A percentile compares a stretch with the other conserved stretches of the same genome.
These are phyloP conservation scores for Nasonovia ribisnigri DNA, from an alignment of 2,888 invertebrate species.

Conservation along the genomic window DNA sequence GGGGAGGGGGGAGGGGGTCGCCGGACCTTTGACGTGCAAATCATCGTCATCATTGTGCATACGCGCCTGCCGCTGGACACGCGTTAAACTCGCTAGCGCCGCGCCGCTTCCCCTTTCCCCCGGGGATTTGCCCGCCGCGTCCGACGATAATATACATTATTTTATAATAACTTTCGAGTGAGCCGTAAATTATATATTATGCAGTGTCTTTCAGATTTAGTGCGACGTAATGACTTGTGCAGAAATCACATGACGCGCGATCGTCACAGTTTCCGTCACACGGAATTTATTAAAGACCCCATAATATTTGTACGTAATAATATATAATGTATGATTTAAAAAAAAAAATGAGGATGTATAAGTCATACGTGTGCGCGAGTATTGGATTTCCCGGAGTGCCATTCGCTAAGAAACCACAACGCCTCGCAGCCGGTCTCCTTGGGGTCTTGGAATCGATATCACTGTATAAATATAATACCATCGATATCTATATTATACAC, in stretches of 20 bases:
- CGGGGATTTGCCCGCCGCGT: not conserved
- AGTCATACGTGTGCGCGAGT: not conserved
- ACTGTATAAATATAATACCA: not conserved
- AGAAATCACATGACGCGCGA: not conserved
- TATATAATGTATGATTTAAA: no score
- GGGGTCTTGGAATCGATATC: not conserved
- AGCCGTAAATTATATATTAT: not conserved
- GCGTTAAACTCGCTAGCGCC: not conserved
- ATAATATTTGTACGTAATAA: not conserved
- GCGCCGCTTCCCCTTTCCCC: not conserved
- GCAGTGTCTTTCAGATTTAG: not conserved
- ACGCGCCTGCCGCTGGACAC: not conserved
- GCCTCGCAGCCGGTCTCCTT: not conserved
- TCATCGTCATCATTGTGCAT: conserved; percentile 12
- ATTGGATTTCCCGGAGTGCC: not conserved
- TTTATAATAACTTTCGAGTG: conserved; percentile 10
- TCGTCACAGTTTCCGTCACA: no score
- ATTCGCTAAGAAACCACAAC: not conserved
- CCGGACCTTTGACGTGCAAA: conserved; percentile 43
- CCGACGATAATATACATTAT: conserved; percentile 1
- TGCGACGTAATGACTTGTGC: not conserved
- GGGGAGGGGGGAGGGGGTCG: not conserved
- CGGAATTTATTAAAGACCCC: no score
- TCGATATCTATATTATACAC: not conserved
- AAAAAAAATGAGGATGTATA: no score